A percentile compares a stretch with the other conserved stretches of the same genome.
These are phyloP conservation scores for Pinctada fucata DNA, from an alignment of 2,888 invertebrate species.

Conservation along the genomic window DNA sequence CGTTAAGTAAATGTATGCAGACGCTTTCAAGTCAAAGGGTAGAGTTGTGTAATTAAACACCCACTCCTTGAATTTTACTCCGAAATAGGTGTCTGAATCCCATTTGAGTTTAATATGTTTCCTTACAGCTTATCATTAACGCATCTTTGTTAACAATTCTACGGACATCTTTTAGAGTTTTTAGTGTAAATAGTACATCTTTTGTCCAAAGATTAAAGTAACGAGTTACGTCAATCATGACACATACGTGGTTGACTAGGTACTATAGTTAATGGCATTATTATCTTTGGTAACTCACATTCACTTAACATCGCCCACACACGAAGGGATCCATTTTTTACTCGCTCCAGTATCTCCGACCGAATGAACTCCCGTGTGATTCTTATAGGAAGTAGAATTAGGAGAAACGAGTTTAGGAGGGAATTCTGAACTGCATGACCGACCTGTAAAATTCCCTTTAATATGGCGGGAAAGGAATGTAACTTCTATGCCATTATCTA, in stretches of 20 bases:
- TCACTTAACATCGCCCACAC: constrained; percentile 21
- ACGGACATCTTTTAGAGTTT: constrained; percentile 25
- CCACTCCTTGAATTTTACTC: constrained; percentile 37
- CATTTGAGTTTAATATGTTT: constrained; percentile 33
- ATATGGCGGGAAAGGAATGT: constrained; percentile 26
- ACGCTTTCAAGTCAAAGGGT: constrained; percentile 44
- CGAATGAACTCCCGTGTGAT: too few species aligned
- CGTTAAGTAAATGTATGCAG: constrained; percentile 32
- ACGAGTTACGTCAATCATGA: constrained; percentile 31
- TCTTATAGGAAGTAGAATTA: too few species aligned
- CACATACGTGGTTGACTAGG: constrained; percentile 40
- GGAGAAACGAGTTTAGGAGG: too few species aligned
- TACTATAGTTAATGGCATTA: constrained; percentile 38
- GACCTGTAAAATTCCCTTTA: constrained; percentile 37
- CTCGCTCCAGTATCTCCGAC: background rate
- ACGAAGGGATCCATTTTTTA: constrained; percentile 29
- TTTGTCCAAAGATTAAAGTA: constrained; percentile 34
- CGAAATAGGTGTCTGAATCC: constrained; percentile 31
- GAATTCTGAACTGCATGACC: constrained; percentile 5
- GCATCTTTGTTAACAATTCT: constrained; percentile 27
- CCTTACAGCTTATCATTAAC: constrained; percentile 24
- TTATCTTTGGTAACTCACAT: constrained; percentile 26
- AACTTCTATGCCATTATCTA: constrained; percentile 33
- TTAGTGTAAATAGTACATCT: constrained; percentile 22
- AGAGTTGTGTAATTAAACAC: constrained; percentile 48